These are phyloP conservation scores for Nothobranchius furzeri DNA, from an alignment of 2,113 vertebrate genomes.

Conservation along the genomic window DNA sequence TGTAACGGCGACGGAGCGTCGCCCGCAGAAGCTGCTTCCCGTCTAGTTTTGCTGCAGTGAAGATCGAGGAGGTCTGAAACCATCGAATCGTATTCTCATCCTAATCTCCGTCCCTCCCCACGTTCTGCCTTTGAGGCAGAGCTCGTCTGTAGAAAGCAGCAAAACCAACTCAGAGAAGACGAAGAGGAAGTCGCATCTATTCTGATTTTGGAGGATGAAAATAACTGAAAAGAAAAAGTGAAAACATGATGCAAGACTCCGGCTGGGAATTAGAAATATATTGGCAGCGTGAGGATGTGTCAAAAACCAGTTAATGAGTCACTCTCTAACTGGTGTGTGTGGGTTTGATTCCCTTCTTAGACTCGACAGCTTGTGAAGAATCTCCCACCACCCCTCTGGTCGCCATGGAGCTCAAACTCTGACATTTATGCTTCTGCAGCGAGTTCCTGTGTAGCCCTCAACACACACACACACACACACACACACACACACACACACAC, in stretches of 20 bases:
- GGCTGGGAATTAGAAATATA: slow-evolving; percentile 7
- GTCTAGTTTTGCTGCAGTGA: neutral
- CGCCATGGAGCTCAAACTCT: slow-evolving; percentile 12
- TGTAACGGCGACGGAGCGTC: no score
- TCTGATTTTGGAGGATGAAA: slow-evolving; percentile 51
- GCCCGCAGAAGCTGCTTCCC: neutral
- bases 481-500: no score
- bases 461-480: slow-evolving; percentile 10
- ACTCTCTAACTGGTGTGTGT: slow-evolving; percentile 13
- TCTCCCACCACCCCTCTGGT: slow-evolving; percentile 16
- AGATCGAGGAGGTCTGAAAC: slow-evolving; percentile 13
- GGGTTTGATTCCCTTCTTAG: slow-evolving; percentile 25
- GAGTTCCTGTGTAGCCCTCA: slow-evolving; percentile 39
- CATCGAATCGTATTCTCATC: slow-evolving; percentile 32
- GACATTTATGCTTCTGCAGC: slow-evolving; percentile 36
- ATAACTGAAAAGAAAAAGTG: neutral
- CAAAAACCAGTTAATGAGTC: slow-evolving; percentile 39
- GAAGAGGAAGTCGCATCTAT: slow-evolving; percentile 24
- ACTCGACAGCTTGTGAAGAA: slow-evolving; percentile 15
- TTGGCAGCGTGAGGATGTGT: slow-evolving; percentile 9
- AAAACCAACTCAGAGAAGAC: slow-evolving; percentile 42
- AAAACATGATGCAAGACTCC: slow-evolving; percentile 47
- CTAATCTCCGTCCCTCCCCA: neutral
- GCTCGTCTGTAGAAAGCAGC: slow-evolving; percentile 46
- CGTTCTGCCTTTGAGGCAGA: slow-evolving; percentile 32